A percentile compares a stretch with the other conserved stretches of the same genome.
phyloP scores from a whole-genome alignment of 2,113 vertebrate genomes.

The Hydropotes inermis region DNA sequence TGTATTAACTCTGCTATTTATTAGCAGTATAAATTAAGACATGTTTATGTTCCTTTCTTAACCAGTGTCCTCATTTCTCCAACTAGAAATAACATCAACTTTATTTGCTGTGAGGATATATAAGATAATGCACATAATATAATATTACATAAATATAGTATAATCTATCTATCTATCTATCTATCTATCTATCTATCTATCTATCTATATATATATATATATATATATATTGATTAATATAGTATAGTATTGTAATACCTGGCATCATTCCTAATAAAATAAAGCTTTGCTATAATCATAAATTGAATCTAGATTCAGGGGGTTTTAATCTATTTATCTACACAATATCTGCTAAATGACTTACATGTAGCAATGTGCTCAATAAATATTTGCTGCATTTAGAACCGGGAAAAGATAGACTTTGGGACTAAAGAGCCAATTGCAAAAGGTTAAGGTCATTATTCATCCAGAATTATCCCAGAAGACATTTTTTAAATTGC shows the following conservation, averaged over 20 bases:
- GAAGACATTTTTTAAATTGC: not conserved
- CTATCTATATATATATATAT: no score
- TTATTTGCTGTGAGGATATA: not conserved
- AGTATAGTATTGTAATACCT: not conserved
- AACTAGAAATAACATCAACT: not conserved
- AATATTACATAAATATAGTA: not conserved
- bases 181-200: no score
- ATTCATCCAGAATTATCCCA: not conserved
- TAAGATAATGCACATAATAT: not conserved
- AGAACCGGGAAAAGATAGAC: not conserved
- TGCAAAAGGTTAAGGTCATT: not conserved
- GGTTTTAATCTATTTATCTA: not conserved
- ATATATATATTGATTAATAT: not conserved
- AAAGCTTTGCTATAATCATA: not conserved
- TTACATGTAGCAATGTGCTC: not conserved
- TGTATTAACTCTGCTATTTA: not conserved
- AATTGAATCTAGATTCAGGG: not conserved
- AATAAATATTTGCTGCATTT: not conserved
- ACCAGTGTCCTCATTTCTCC: not conserved
- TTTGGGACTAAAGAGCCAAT: not conserved
- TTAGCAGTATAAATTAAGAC: not conserved
- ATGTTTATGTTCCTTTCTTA: not conserved
- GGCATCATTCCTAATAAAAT: not conserved
- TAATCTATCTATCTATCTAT: no score
- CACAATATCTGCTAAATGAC: not conserved